Evolutionary conservation across 2,113 vertebrate species (phyloP).

Genomic region (Phrynosoma platyrhinos): DNA sequence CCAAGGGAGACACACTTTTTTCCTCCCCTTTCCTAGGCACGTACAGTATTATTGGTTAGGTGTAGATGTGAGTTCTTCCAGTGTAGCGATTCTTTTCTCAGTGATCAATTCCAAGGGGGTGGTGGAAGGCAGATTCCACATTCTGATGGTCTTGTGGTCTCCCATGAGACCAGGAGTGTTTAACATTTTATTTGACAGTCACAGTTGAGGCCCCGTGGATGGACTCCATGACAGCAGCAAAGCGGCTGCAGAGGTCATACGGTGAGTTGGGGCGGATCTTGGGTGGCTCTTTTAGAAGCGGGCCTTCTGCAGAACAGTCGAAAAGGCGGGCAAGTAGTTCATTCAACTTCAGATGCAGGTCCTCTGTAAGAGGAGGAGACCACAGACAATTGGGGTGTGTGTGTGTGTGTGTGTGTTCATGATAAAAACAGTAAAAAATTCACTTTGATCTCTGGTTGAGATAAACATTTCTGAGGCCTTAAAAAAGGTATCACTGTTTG

Average conservation of each 20-base stretch:
- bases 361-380: conserved; percentile 75
- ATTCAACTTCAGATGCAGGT: conserved; percentile 87
- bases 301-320: conserved; percentile 86
- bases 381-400: not conserved
- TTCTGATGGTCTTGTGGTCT: fast-evolving
- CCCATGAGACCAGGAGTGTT: fast-evolving
- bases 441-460: not conserved
- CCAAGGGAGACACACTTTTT: conserved; percentile 56
- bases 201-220: conserved; percentile 87
- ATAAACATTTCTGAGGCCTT: not conserved
- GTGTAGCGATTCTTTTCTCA: not conserved
- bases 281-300: conserved; percentile 92
- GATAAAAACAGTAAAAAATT: no score
- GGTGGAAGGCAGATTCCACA: not conserved
- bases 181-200: conserved; percentile 78
- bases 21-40: conserved; percentile 5
- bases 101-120: fast-evolving
- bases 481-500: no score
- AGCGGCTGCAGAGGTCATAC: conserved; percentile 92
- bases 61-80: not conserved
- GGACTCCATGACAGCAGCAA: conserved; percentile 95
- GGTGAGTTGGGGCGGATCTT: conserved; percentile 90
- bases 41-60: conserved; percentile 36
- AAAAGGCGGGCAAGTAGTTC: conserved; percentile 94
- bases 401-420: no score